Percentiles rank a stretch among this genome's conserved stretches.
Evolutionary conservation across 2,888 invertebrate genomes (phyloP).

Genomic region (Ophion ellenae): DNA sequence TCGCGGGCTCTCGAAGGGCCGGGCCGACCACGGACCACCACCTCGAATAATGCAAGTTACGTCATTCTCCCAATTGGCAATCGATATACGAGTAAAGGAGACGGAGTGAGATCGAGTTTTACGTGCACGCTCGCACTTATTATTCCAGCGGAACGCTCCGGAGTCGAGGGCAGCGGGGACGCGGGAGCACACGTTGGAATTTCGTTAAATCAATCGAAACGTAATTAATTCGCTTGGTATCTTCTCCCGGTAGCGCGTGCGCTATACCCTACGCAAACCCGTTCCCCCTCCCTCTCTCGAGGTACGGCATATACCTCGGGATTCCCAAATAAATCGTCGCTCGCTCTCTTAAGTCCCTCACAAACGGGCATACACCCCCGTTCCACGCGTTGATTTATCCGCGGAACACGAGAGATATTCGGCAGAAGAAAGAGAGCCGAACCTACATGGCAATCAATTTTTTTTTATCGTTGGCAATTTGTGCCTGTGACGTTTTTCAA

Average conservation of each 20-base stretch:
- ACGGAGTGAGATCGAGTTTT: slow-evolving; percentile 51
- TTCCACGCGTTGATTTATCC: slow-evolving; percentile 5
- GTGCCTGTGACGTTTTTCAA: no score
- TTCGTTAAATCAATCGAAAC: slow-evolving; percentile 66
- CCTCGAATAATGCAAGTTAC: neutral
- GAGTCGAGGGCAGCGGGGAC: slow-evolving; percentile 21
- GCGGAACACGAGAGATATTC: neutral
- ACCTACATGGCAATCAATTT: no score
- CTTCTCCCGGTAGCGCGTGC: slow-evolving; percentile 23
- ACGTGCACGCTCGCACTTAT: slow-evolving; percentile 72
- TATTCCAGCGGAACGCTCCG: slow-evolving; percentile 66
- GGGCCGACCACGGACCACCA: no score
- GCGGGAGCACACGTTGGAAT: slow-evolving; percentile 52
- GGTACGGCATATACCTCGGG: slow-evolving; percentile 2
- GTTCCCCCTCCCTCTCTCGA: neutral
- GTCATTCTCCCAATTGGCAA: neutral
- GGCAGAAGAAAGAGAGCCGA: neutral
- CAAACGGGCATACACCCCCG: slow-evolving; percentile 13
- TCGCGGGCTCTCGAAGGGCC: no score
- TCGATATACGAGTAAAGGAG: slow-evolving; percentile 15
- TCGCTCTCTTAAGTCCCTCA: slow-evolving; percentile 10
- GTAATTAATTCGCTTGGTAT: slow-evolving; percentile 60
- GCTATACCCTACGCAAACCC: slow-evolving; percentile 29
- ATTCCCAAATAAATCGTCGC: slow-evolving; percentile 36
- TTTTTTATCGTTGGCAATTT: no score